phyloP scores from a whole-genome alignment of 2,797 vertebrate species.

The Prionace glauca region DNA sequence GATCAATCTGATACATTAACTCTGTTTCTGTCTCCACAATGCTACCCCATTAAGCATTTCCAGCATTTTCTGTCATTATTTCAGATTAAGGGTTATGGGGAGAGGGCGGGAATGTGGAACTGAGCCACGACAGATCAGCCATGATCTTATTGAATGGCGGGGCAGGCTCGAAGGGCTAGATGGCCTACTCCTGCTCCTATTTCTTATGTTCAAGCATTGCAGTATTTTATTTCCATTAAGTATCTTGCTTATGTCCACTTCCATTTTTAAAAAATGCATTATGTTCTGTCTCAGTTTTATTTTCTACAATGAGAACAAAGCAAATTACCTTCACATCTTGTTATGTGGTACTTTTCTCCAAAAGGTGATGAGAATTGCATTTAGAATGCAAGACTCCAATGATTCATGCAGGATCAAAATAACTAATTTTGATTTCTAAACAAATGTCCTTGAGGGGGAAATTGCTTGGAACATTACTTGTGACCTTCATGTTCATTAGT shows the following conservation, averaged over 20 bases:
- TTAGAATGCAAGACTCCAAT: neutral
- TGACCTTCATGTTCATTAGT: neutral
- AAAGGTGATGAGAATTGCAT: neutral
- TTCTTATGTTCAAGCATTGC: neutral
- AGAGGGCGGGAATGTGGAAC: too few species aligned
- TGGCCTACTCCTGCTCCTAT: too few species aligned
- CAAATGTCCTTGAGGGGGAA: neutral
- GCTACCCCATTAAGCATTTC: neutral
- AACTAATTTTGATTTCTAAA: neutral
- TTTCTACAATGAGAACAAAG: neutral
- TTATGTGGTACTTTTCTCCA: neutral
- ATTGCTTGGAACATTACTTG: neutral
- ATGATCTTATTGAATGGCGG: too few species aligned
- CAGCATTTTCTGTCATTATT: neutral
- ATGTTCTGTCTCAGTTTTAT: neutral
- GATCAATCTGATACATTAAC: neutral
- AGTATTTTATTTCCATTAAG: neutral
- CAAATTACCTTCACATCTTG: neutral
- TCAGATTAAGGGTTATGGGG: neutral
- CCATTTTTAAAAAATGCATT: neutral
- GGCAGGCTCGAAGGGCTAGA: too few species aligned
- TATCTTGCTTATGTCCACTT: neutral
- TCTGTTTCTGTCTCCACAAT: neutral
- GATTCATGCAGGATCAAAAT: neutral
- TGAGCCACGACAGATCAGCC: too few species aligned